A percentile compares a stretch with the other conserved stretches of the same genome.
Evolutionary conservation across 2,888 invertebrate genomes (phyloP).

Genomic region (Rotaria socialis): DNA sequence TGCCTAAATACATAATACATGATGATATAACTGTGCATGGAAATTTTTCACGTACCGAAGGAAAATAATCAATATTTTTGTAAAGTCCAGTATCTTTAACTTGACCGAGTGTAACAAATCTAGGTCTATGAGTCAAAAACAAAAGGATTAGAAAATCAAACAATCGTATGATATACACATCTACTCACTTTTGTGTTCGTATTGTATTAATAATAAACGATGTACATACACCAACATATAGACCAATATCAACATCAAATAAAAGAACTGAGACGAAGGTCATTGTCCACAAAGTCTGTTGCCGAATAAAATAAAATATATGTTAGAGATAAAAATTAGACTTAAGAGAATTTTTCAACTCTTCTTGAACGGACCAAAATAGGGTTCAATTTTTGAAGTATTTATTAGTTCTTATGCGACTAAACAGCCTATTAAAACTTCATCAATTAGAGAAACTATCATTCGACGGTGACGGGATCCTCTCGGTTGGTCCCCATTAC

Average conservation of each 20-base stretch:
- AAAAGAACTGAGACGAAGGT: conserved; percentile 53
- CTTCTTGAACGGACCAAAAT: too few species aligned
- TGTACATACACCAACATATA: conserved; percentile 51
- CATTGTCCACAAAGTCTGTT: conserved; percentile 55
- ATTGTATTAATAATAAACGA: conserved; percentile 36
- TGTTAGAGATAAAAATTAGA: too few species aligned
- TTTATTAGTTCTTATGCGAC: too few species aligned
- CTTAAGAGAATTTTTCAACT: too few species aligned
- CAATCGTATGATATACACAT: not conserved
- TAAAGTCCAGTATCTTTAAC: not conserved
- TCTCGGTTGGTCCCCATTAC: too few species aligned
- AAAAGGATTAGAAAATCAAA: not conserved
- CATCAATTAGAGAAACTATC: too few species aligned
- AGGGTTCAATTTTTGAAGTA: too few species aligned
- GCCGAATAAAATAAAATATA: too few species aligned
- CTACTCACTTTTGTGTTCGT: not conserved
- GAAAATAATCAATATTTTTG: not conserved
- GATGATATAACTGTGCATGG: too few species aligned
- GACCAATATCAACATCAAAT: conserved; percentile 55
- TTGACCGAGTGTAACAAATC: conserved; percentile 9
- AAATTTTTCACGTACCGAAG: not conserved
- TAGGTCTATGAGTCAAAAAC: not conserved
- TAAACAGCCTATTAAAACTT: too few species aligned
- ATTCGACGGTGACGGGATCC: too few species aligned
- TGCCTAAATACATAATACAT: not conserved